Evolutionary conservation across 1,140 invertebrate genomes (phyloP).

Genomic region (Camponotus floridanus): DNA sequence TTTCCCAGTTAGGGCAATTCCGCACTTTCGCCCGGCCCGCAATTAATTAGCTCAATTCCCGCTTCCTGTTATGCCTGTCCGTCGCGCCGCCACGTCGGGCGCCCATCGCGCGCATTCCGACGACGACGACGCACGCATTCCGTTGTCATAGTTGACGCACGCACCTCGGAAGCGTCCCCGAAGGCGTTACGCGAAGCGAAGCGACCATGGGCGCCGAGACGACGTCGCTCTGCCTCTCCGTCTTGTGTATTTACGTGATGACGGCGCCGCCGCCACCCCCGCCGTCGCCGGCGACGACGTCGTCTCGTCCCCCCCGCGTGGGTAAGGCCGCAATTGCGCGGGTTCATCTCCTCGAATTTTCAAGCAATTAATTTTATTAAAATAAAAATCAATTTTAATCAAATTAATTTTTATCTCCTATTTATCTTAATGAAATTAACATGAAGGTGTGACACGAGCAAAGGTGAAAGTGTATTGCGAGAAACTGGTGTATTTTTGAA

Average conservation of each 20-base stretch:
- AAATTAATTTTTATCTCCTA: no score
- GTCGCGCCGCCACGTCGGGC: conserved; percentile 10
- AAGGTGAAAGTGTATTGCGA: no score
- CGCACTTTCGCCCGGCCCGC: conserved; percentile 81
- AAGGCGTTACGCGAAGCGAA: conserved; percentile 47
- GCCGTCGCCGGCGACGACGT: background rate
- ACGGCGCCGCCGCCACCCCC: conserved; percentile 62
- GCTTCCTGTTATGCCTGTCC: conserved; percentile 81
- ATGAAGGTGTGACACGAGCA: no score
- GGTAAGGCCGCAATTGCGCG: conserved; percentile 1
- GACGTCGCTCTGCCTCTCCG: conserved; percentile 81
- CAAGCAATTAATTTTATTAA: no score
- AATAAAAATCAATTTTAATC: no score
- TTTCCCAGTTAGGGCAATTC: conserved; percentile 82
- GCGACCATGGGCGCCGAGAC: conserved; percentile 77
- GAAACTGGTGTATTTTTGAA: no score
- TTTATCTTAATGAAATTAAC: no score
- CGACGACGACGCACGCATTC: conserved; percentile 71
- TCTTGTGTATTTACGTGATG: conserved; percentile 82
- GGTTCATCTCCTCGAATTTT: background rate
- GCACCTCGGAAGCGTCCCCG: conserved; percentile 42
- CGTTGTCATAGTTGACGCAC: conserved; percentile 71
- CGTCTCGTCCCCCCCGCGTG: conserved; percentile 16
- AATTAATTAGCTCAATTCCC: conserved; percentile 85
- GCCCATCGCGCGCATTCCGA: conserved; percentile 59